Evolutionary conservation across 2,113 vertebrate species (phyloP).

Genomic region (Lamprotornis superbus): DNA sequence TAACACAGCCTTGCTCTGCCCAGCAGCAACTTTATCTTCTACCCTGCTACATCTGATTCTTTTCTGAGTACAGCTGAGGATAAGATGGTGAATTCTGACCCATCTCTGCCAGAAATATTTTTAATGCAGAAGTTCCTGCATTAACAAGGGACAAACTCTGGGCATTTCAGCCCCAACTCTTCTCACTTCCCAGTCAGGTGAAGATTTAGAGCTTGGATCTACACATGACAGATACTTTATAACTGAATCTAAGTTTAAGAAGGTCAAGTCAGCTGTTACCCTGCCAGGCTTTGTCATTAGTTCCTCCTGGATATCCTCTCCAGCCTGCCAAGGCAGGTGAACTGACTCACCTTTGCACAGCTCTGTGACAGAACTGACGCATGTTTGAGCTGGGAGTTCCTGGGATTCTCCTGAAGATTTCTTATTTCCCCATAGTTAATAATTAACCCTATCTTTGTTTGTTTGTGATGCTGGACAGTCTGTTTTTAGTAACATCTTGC

Average conservation of each 20-base stretch:
- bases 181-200: not conserved
- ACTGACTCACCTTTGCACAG: not conserved
- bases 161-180: not conserved
- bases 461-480: not conserved
- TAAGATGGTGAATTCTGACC: not conserved
- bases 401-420: not conserved
- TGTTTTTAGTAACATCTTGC: not conserved
- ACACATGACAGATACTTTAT: not conserved
- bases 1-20: not conserved
- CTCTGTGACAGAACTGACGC: not conserved
- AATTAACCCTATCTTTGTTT: not conserved
- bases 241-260: not conserved
- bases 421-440: not conserved
- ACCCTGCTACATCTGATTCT: not conserved
- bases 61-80: not conserved
- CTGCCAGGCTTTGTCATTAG: not conserved
- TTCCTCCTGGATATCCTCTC: constrained; percentile 46
- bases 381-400: constrained; percentile 15
- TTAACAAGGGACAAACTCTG: not conserved
- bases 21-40: not conserved
- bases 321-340: constrained; percentile 1
- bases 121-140: not conserved
- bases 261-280: constrained; percentile 1
- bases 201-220: not conserved
- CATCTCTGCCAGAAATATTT: not conserved